Evolutionary conservation across 2,888 invertebrate species (phyloP).

Genomic region (Lasioglossum calceatum): DNA sequence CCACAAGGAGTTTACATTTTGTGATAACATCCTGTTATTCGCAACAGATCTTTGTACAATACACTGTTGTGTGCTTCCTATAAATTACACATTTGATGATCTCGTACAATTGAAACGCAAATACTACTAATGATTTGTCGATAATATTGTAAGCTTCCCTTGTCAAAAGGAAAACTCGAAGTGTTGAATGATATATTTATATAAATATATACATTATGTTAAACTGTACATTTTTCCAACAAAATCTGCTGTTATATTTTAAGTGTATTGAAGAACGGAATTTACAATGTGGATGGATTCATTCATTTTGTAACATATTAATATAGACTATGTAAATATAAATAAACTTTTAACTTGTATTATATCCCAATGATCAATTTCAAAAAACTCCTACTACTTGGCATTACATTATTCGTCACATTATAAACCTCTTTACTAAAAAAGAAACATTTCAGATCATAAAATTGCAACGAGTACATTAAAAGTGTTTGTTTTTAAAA

Average conservation of each 20-base stretch:
- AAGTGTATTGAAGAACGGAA: slow-evolving; percentile 36
- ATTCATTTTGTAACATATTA: slow-evolving; percentile 52
- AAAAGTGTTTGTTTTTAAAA: slow-evolving; percentile 8
- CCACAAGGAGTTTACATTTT: slow-evolving; percentile 25
- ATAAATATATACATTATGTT: slow-evolving; percentile 39
- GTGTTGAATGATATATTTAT: slow-evolving; percentile 42
- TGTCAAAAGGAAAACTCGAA: slow-evolving; percentile 24
- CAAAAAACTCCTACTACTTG: slow-evolving; percentile 14
- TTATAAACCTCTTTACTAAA: slow-evolving; percentile 13
- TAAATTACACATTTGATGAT: slow-evolving; percentile 18
- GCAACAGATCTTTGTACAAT: slow-evolving; percentile 15
- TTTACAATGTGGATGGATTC: slow-evolving; percentile 49
- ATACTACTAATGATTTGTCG: slow-evolving; percentile 31
- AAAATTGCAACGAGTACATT: slow-evolving; percentile 8
- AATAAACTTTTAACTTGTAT: slow-evolving; percentile 50
- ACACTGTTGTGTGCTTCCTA: slow-evolving; percentile 1
- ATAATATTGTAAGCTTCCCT: slow-evolving; percentile 25
- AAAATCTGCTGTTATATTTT: slow-evolving; percentile 39
- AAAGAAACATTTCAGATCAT: slow-evolving; percentile 12
- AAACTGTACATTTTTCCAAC: slow-evolving; percentile 34
- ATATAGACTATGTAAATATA: slow-evolving; percentile 59
- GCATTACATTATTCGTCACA: slow-evolving; percentile 17
- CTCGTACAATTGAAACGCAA: slow-evolving; percentile 30
- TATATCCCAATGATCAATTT: slow-evolving; percentile 40
- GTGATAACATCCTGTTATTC: slow-evolving; percentile 14